A percentile compares a stretch with the other conserved stretches of the same genome.
Evolutionary conservation across 1,140 invertebrate genomes (phyloP).

Genomic region (Asbolus verrucosus): DNA sequence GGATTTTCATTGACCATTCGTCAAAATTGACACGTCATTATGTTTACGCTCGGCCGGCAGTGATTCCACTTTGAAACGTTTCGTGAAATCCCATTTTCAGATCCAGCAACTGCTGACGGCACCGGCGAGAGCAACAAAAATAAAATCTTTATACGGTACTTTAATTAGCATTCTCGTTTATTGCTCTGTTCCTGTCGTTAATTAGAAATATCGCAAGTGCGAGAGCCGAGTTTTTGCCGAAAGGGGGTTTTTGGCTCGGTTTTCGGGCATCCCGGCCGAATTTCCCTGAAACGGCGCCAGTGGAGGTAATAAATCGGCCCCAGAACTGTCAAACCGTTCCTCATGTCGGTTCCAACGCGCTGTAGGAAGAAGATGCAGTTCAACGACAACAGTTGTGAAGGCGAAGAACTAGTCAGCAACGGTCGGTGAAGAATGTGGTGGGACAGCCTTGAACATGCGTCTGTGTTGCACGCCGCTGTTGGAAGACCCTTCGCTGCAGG

Average conservation of each 20-base stretch:
- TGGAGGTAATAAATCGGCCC: slow-evolving; percentile 15
- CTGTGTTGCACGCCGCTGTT: slow-evolving; percentile 8
- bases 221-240: neutral
- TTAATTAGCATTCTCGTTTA: too few species aligned
- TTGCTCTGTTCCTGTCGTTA: too few species aligned
- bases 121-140: too few species aligned
- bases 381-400: slow-evolving; percentile 1
- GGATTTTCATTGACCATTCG: neutral
- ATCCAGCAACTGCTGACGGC: too few species aligned
- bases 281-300: slow-evolving; percentile 7
- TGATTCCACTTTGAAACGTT: slow-evolving; percentile 6
- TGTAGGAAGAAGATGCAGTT: slow-evolving; percentile 8
- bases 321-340: slow-evolving; percentile 17
- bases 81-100: neutral
- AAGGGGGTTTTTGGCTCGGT: neutral
- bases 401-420: slow-evolving; percentile 33
- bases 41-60: neutral
- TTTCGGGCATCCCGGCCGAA: neutral
- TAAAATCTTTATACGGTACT: too few species aligned
- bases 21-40: slow-evolving; percentile 8
- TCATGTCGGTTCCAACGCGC: slow-evolving; percentile 20
- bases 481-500: slow-evolving; percentile 18
- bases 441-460: slow-evolving; percentile 37
- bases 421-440: slow-evolving; percentile 43
- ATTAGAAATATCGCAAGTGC: neutral